These are phyloP conservation scores for Drosophila percnosoma DNA, from an alignment of 2,888 invertebrate species.

Conservation along the genomic window DNA sequence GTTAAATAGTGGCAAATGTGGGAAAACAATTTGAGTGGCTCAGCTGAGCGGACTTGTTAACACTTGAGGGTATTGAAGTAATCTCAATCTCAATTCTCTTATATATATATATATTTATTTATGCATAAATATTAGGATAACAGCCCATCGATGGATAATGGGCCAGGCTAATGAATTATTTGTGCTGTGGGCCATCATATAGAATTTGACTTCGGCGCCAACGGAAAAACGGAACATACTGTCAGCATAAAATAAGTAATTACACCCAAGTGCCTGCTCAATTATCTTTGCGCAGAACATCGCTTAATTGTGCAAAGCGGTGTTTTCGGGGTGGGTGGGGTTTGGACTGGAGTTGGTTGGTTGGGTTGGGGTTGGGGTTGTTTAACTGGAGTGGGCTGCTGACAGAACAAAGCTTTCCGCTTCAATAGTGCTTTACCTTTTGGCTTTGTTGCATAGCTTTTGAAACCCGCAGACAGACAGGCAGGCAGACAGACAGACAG, in stretches of 20 bases:
- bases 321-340: not conserved
- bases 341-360: not conserved
- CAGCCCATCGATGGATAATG: slow-evolving; percentile 10
- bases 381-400: slow-evolving; percentile 5
- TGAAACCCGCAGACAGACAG: slow-evolving; percentile 10
- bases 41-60: slow-evolving; percentile 60
- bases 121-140: not conserved
- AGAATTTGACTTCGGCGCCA: slow-evolving; percentile 56
- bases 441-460: slow-evolving; percentile 32
- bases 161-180: slow-evolving; percentile 51
- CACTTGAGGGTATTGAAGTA: slow-evolving; percentile 63
- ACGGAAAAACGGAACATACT: slow-evolving; percentile 14
- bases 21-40: slow-evolving; percentile 32
- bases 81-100: slow-evolving; percentile 45
- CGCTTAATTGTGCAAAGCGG: slow-evolving; percentile 71
- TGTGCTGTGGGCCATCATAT: slow-evolving; percentile 29
- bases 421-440: slow-evolving; percentile 63
- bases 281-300: slow-evolving; percentile 79
- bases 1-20: slow-evolving; percentile 54
- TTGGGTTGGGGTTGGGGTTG: not conserved
- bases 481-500: not conserved
- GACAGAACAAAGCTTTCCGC: slow-evolving; percentile 65
- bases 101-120: slow-evolving; percentile 30
- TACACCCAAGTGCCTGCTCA: slow-evolving; percentile 83
- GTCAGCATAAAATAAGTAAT: slow-evolving; percentile 81